Conservation (phyloP, 2,888 invertebrate genomes). For the Elysia crispata region DNA sequence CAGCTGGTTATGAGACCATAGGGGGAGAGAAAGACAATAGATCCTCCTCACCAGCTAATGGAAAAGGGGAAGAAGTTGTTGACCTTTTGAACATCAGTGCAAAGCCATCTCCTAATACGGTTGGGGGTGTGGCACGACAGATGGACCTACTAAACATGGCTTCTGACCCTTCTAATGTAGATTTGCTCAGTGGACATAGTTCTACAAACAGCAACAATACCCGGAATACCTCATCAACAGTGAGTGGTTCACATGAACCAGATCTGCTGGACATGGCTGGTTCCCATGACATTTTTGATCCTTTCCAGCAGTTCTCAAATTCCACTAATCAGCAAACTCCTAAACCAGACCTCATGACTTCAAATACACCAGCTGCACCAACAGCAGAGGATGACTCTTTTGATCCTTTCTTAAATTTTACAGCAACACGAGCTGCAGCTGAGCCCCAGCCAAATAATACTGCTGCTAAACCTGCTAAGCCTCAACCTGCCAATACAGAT, state of each 20-base stretch:
- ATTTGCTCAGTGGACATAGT: conserved; percentile 49
- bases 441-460: background rate
- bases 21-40: background rate
- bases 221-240: conserved; percentile 19
- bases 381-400: conserved; percentile 54
- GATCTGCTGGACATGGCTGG: conserved; percentile 51
- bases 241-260: conserved; percentile 42
- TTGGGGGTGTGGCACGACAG: conserved; percentile 12
- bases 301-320: conserved; percentile 65
- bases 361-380: conserved; percentile 44
- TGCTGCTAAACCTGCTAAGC: conserved; percentile 5
- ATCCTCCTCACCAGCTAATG: background rate
- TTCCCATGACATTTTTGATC: conserved; percentile 66
- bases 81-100: conserved; percentile 66
- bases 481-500: conserved; percentile 36
- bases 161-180: conserved; percentile 42
- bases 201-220: conserved; percentile 3
- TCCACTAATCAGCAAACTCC: conserved; percentile 25
- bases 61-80: conserved; percentile 39
- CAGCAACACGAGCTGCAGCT: conserved; percentile 11
- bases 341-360: conserved; percentile 45
- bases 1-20: conserved; percentile 46
- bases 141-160: conserved; percentile 48
- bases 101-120: conserved; percentile 26
- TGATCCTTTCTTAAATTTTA: conserved; percentile 66